Evolutionary conservation across 2,888 invertebrate species (phyloP).

Genomic region (Sphecodes monilicornis): DNA sequence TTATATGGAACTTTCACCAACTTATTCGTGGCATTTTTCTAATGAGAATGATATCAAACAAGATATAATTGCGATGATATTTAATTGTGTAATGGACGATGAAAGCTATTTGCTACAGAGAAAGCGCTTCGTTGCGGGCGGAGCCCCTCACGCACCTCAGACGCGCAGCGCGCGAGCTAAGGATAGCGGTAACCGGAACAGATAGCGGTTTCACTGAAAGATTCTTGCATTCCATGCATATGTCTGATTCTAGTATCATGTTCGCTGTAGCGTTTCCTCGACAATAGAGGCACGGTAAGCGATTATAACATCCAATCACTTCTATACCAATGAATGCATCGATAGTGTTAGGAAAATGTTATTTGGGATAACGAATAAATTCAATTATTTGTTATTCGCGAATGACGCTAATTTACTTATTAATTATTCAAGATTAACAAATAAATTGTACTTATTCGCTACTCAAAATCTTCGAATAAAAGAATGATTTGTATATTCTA

Average conservation of each 20-base stretch:
- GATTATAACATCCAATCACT: background rate
- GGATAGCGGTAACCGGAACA: slow-evolving; percentile 5
- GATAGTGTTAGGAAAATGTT: background rate
- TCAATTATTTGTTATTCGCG: background rate
- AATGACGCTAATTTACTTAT: background rate
- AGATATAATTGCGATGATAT: too few species aligned
- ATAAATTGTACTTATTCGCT: background rate
- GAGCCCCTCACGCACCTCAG: background rate
- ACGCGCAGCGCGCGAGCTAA: background rate
- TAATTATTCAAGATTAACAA: background rate
- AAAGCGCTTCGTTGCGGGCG: background rate
- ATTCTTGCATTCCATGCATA: slow-evolving; percentile 3
- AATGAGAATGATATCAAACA: too few species aligned
- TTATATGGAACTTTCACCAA: too few species aligned
- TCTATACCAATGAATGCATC: background rate
- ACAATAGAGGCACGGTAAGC: background rate
- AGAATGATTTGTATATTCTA: background rate
- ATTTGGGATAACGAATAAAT: background rate
- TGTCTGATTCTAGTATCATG: background rate
- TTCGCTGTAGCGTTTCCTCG: background rate
- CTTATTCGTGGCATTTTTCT: too few species aligned
- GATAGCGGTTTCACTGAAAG: slow-evolving; percentile 2
- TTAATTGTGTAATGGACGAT: too few species aligned
- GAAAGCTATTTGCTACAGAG: too few species aligned
- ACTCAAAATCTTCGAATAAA: background rate